Conservation (phyloP, 1,140 invertebrate species). For the Drosophila athabasca region DNA sequence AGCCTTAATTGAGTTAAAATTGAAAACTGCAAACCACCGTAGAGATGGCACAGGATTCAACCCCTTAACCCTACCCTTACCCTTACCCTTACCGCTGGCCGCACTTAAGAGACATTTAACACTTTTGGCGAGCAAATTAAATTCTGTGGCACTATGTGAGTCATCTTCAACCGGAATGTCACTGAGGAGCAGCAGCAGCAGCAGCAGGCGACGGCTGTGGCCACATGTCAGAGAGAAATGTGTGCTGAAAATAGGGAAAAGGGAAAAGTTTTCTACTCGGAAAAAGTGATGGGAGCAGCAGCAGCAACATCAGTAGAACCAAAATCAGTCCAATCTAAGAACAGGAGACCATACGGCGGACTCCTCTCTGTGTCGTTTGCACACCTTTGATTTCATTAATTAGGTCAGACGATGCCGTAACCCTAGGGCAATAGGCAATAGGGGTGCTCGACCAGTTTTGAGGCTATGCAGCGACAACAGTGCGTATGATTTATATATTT, state of each 20-base stretch:
- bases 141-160: conserved; percentile 35
- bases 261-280: conserved; percentile 72
- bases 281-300: conserved; percentile 32
- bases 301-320: conserved; percentile 17
- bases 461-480: conserved; percentile 37
- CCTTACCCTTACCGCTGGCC: neutral
- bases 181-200: conserved; percentile 27
- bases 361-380: neutral
- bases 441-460: conserved; percentile 28
- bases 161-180: conserved; percentile 75
- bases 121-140: conserved; percentile 44
- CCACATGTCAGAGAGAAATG: conserved; percentile 61
- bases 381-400: conserved; percentile 44
- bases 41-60: neutral
- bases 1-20: no score
- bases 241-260: conserved; percentile 42
- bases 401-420: conserved; percentile 43
- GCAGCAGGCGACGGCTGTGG: conserved; percentile 29
- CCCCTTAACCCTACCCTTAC: neutral
- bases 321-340: neutral
- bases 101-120: conserved; percentile 25
- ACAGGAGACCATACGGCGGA: conserved; percentile 1
- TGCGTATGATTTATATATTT: conserved; percentile 74
- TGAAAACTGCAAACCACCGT: no score
- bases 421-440: conserved; percentile 31